Evolutionary conservation across 2,797 vertebrate genomes (phyloP), one percentile per base, ranked within the genome.

Genomic region (Pipistrellus pygmaeus): DNA sequence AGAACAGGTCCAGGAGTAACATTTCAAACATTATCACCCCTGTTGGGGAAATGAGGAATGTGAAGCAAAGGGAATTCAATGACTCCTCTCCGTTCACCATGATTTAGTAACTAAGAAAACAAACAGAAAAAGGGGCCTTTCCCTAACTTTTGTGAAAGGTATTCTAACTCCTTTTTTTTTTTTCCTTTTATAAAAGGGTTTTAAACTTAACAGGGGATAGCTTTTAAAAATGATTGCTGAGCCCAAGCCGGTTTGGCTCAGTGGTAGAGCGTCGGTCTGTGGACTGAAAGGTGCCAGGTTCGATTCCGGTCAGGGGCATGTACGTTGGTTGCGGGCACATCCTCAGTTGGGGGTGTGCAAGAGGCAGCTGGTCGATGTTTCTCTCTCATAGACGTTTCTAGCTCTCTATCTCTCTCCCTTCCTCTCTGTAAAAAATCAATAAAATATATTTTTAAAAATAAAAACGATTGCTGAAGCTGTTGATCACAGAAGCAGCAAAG

Each of bases 401-500:
- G n/a, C n/a, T n/a, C n/a, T n/a, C n/a, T n/a, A n/a, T n/a, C n/a
- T n/a, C n/a, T n/a, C n/a, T n/a, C n/a, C n/a, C n/a, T n/a, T n/a
- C n/a, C n/a, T n/a, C n/a, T n/a, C n/a, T n/a, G n/a, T n/a, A n/a
- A n/a, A n/a, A n/a, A n/a, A n/a, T n/a, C n/a, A n/a, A n/a, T n/a
- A n/a, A n/a, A n/a, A n/a, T n/a, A n/a, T n/a, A n/a, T n/a, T n/a
- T n/a, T n/a, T n/a, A n/a, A n/a, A n/a, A n/a, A n/a, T 57, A 25
- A 84, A 85, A 87, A 91, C 62, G 73, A 85, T 69, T 23, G 21
- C 35, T 86, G 89, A 71, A 85, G 30, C 30, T 55, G 23, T 62
- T 89, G 87, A 93, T 73, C 85, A 93, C 48, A 53, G 83, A 87
- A 88, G 68, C 18, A 69, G 68, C 32, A 80, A 51, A 90, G 83